Percentiles rank a stretch among this genome's conserved stretches.
phyloP scores from a whole-genome alignment of 2,797 vertebrate species.

The Microctenopoma stevenorrisi region DNA sequence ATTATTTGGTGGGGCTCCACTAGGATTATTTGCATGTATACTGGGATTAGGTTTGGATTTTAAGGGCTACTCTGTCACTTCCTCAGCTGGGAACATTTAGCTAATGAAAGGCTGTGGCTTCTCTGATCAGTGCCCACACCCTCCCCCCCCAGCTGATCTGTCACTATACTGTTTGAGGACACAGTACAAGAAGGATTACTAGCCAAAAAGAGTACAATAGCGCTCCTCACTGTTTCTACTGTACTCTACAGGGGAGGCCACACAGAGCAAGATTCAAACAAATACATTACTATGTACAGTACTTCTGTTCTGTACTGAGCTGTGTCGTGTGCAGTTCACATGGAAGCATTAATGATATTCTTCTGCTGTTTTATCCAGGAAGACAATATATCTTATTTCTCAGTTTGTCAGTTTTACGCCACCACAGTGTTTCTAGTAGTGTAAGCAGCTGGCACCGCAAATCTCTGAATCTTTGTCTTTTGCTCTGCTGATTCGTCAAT shows the following conservation, averaged over 20 bases:
- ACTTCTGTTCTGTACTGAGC: conserved; percentile 45
- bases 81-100: conserved; percentile 60
- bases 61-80: conserved; percentile 72
- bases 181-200: conserved; percentile 48
- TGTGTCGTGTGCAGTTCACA: conserved; percentile 47
- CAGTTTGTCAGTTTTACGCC: conserved; percentile 44
- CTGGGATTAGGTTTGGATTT: conserved; percentile 77
- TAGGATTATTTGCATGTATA: conserved; percentile 76
- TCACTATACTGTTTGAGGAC: conserved; percentile 37
- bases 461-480: conserved; percentile 54
- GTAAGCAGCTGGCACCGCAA: conserved; percentile 30
- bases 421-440: conserved; percentile 33
- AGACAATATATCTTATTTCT: conserved; percentile 41
- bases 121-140: conserved; percentile 48
- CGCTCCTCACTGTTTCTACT: conserved; percentile 38
- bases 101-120: conserved; percentile 72
- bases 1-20: conserved; percentile 72
- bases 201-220: background rate
- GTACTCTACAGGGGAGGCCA: conserved; percentile 34
- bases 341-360: conserved; percentile 41
- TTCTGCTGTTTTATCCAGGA: conserved; percentile 43
- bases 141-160: conserved; percentile 42
- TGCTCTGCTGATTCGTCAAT: conserved; percentile 58
- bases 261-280: conserved; percentile 65
- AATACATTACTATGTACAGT: conserved; percentile 48